Conservation (phyloP, 2,113 vertebrate species). For the Paedocypris sp. region DNA sequence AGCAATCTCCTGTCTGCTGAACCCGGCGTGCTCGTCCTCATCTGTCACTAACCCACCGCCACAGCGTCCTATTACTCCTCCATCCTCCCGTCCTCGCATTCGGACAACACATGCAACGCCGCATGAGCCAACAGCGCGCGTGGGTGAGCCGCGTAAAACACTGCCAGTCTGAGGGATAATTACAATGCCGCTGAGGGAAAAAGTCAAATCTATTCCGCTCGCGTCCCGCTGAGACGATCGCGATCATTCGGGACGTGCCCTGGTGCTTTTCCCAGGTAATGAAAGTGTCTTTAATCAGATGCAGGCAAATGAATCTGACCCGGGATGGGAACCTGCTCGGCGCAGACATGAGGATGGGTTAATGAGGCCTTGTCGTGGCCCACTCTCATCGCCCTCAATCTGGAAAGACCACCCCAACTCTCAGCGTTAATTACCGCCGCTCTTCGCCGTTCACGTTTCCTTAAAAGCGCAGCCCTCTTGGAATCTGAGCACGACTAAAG, state of each 20-base stretch:
- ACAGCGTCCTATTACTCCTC: constrained; percentile 9
- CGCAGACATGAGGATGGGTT: background rate
- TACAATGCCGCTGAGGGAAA: constrained; percentile 7
- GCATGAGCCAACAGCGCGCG: constrained; percentile 11
- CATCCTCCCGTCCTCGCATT: background rate
- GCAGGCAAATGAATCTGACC: constrained; percentile 33
- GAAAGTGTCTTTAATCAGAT: constrained; percentile 33
- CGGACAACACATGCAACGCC: constrained; percentile 15
- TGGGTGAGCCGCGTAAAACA: constrained; percentile 7
- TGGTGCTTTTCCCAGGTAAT: constrained; percentile 23
- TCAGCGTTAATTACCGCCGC: background rate
- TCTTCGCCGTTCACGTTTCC: background rate
- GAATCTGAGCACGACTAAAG: background rate
- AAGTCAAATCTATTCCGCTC: background rate
- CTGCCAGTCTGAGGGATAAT: constrained; percentile 22
- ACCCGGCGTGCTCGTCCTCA: constrained; percentile 4
- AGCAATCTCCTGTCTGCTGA: constrained; percentile 28
- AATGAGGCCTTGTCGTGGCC: constrained; percentile 14
- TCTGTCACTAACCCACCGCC: constrained; percentile 14
- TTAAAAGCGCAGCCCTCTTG: background rate
- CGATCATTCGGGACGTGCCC: constrained; percentile 3
- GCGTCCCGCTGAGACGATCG: background rate
- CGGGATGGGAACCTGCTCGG: background rate
- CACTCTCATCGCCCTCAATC: background rate
- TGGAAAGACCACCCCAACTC: background rate